These are phyloP conservation scores for Lycocerus yunnanus DNA, from an alignment of 2,888 invertebrate genomes.

Conservation along the genomic window DNA sequence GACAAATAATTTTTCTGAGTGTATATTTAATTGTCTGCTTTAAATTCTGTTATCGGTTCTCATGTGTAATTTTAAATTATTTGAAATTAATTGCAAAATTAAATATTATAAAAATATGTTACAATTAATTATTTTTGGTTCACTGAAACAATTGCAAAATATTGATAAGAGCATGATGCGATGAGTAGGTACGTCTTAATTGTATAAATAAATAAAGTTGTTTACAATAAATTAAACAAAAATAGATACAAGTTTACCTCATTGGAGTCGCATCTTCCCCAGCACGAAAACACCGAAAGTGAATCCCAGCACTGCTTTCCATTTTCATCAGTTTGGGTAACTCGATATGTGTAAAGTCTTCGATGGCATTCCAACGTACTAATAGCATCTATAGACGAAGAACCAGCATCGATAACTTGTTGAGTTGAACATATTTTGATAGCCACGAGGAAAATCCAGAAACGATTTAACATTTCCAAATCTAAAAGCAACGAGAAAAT, in stretches of 20 bases:
- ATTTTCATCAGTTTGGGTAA: conserved; percentile 65
- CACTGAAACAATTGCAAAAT: background rate
- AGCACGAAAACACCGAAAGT: conserved; percentile 77
- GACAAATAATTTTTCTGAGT: background rate
- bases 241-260: conserved; percentile 62
- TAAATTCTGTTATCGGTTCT: background rate
- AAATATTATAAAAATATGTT: background rate
- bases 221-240: background rate
- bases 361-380: conserved; percentile 69
- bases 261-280: conserved; percentile 82
- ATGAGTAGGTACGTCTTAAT: background rate
- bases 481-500: background rate
- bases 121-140: conserved; percentile 4
- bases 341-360: conserved; percentile 68
- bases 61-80: background rate
- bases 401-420: conserved; percentile 41
- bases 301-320: conserved; percentile 77
- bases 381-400: conserved; percentile 46
- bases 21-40: background rate
- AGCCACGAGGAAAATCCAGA: conserved; percentile 9
- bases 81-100: background rate
- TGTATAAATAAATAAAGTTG: background rate
- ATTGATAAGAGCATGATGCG: background rate
- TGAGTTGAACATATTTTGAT: conserved; percentile 17
- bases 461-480: conserved; percentile 11